Evolutionary conservation across 2,113 vertebrate species (phyloP).

Genomic region (Origma solitaria): DNA sequence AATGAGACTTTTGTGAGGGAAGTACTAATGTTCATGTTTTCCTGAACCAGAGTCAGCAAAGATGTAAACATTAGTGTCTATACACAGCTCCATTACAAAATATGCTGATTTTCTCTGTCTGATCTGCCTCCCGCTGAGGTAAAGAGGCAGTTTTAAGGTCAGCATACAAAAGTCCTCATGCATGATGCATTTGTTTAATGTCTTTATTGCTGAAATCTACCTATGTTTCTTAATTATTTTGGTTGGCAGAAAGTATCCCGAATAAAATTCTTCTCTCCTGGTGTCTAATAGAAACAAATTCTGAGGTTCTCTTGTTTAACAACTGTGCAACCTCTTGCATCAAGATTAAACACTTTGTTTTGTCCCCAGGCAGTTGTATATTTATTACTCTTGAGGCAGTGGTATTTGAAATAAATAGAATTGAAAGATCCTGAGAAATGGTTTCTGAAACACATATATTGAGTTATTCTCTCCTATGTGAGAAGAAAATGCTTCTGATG

Average conservation of each 20-base stretch:
- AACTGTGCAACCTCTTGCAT: slow-evolving; percentile 68
- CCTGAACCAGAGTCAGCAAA: background rate
- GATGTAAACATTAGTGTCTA: background rate
- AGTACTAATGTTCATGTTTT: background rate
- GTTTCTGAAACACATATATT: slow-evolving; percentile 63
- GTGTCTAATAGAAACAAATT: slow-evolving; percentile 40
- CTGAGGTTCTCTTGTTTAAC: slow-evolving; percentile 62
- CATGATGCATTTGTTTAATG: slow-evolving; percentile 20
- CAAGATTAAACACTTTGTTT: slow-evolving; percentile 72
- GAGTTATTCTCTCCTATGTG: slow-evolving; percentile 43
- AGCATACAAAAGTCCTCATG: background rate
- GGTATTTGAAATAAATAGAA: slow-evolving; percentile 71
- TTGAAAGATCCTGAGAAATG: slow-evolving; percentile 67
- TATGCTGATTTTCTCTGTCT: background rate
- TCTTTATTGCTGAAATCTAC: slow-evolving; percentile 14
- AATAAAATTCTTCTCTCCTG: slow-evolving; percentile 54
- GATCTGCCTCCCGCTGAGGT: slow-evolving; percentile 38
- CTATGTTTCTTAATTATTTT: slow-evolving; percentile 41
- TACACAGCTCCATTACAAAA: background rate
- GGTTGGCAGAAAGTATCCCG: slow-evolving; percentile 8
- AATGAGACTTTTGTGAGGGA: background rate
- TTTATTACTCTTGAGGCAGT: slow-evolving; percentile 66
- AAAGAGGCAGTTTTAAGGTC: background rate
- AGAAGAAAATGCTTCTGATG: slow-evolving; percentile 41
- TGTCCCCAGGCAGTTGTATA: slow-evolving; percentile 64